These are phyloP conservation scores for Fukomys damarensis DNA, from an alignment of 2,113 vertebrate genomes.

Conservation along the genomic window DNA sequence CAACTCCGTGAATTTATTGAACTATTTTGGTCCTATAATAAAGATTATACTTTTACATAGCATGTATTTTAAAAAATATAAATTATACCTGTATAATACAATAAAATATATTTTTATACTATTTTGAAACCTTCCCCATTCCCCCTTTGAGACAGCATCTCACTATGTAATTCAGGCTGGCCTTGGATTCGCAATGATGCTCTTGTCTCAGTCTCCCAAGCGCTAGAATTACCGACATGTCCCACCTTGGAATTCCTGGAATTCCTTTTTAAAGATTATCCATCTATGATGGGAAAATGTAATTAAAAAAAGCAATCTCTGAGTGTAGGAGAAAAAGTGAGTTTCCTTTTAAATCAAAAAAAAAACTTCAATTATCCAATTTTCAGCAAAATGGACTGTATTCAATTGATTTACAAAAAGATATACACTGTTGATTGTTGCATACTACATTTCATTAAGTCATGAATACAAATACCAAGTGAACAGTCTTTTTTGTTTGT, in stretches of 20 bases:
- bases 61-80: not conserved
- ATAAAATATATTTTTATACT: not conserved
- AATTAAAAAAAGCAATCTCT: conserved; percentile 7
- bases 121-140: not conserved
- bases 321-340: not conserved
- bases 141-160: not conserved
- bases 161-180: not conserved
- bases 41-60: not conserved
- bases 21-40: not conserved
- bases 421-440: not conserved
- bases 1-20: not conserved
- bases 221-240: not conserved
- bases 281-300: not conserved
- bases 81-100: not conserved
- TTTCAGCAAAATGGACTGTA: not conserved
- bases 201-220: not conserved
- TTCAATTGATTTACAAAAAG: not conserved
- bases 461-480: not conserved
- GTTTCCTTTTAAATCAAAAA: conserved; percentile 52
- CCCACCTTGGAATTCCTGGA: not conserved
- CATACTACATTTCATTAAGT: not conserved
- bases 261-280: conserved; percentile 21
- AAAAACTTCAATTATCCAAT: not conserved
- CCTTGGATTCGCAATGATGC: not conserved
- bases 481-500: no score